Base-by-base conservation (phyloP, 2,888 invertebrate species). In the Peribatodes rhomboidaria region DNA sequence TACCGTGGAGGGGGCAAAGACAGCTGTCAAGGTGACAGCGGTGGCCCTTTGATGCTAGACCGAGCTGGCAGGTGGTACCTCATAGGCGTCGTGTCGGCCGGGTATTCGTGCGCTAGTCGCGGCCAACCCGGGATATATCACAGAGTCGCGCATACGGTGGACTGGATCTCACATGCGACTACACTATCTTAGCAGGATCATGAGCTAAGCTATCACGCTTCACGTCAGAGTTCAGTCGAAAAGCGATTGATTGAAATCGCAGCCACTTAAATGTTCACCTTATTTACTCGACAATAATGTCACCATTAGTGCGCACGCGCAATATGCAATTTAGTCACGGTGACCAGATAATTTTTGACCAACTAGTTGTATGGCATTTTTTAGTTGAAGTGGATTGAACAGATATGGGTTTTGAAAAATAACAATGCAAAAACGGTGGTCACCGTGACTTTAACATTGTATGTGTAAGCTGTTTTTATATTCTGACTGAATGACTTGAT, bases 91-190 rank as follows among this genome's bases (percentile, higher is more conserved):
- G 98, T 98, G 0, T 98, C 98, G 0, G 98, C 98, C 0, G 98
- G 98, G 3, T 98, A 98, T 89, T 98, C 98, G 0, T 98, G 98
- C 82, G 98, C 98, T 0, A 98, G 98, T 80, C 95, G 98, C 14
- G 98, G 98, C 16, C 98, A 98, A 81, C 98, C 98, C 0, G 98
- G 98, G 53, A 98, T 98, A 77, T 98, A 98, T 89, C 98, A 98
- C 85, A 94, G 98, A 74, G 98, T 98, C 7, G 97, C 98, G 0
- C 97, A 98, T 81, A 98, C 98, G 0, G 98, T 98, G 7, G 98
- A 98, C 86, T 98, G 98, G 98, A 98, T 98, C 75, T 95, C 95
- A 66, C 95, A 95, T 72, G 95, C 95, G 0, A 94, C 93, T 0
- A 92, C 92, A 0, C 76, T 92, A 4, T 27, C 47, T 49, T 46